Base-by-base conservation (phyloP, 1,140 invertebrate species). In the Drosophila sucinea region DNA sequence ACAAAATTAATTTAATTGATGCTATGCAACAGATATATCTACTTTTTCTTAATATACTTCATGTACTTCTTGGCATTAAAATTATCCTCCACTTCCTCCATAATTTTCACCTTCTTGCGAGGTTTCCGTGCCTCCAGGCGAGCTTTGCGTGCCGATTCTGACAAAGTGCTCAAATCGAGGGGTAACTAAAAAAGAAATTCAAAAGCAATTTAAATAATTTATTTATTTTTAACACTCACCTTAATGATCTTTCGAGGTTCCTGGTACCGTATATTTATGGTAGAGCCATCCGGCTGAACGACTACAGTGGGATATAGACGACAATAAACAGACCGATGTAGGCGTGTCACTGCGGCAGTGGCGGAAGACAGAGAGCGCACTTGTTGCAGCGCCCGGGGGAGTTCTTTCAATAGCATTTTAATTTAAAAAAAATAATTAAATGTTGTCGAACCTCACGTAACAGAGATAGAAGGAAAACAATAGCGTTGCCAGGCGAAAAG, bases 161-260 rank as follows among this genome's bases (percentile, higher is more conserved):
- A 93, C 17, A 98, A 91, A 47, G 92, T 93, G 35, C 92, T 93
- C 11, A 98, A 81, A 93, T 98, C 95, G 35, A 97, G 58, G 1
- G 97, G 97, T 55, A 98, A 92, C 95, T 97, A 87, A 94, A 93
- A 47, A 79, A 77, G 65, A 82, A 58, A 23, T 41, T 47, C 69
- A 70, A 55, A 35, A 4, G 3, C 47, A 4, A 4, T 33, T 30
- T 4, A 33, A 6, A 7, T 23, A 3, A 0, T 10, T 17, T 35
- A 6, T 7, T 8, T n/a, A 0, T 4, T 1, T 35, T 47, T 27
- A 6, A 25, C 32, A 41, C 70, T 81, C 93, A 97, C 96, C 93
- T 94, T 96, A 29, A 99, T 96, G 70, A 98, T 96, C 93, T 94
- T 94, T 67, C 96, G 93, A 5, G 97, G 97, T 92, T 97, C 96